Base-by-base conservation (phyloP, 2,888 invertebrate genomes). In the Cylloceria caligata region DNA sequence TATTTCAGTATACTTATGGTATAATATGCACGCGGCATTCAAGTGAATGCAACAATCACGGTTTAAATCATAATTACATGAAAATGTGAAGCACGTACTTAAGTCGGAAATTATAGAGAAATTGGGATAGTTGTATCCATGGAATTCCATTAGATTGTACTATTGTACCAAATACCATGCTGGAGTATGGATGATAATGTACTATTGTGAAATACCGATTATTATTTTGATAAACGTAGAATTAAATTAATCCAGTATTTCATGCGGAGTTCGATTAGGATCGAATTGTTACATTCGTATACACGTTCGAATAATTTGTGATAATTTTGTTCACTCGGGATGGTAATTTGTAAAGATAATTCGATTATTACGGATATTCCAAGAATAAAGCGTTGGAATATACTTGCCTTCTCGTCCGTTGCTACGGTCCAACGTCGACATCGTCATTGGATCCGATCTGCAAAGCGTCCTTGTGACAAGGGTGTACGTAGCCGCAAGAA, bases 401-500 rank as follows among this genome's bases (percentile, higher is more conserved):
- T n/a, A 81, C 81, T 83, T 77, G 81, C 79, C 73, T 65, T 68
- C 73, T 64, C 67, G 78, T 19, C 64, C 36, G 39, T 68, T 49
- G 68, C 60, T 83, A 7, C 81, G 81, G 45, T 81, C 79, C 19
- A 80, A 65, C 6, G 74, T 79, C 16, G 47, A 90, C 71, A 81
- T 83, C 9, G 83, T 80, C 62, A 77, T 34, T 9, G 84, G 83
- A 79, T 84, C 84, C n/a, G 79, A 91, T 84, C 93, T 93, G 92
- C 94, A 94, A 1, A 94, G 90, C 27, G 94, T 94, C 83, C 92
- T 88, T 3, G 94, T 93, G 79, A 95, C 95, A 47, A 95, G 92
- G 16, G 94, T 94, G 87, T 96, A 96, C n/a, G 95, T 95, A 21
- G 94, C 93, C 21, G 94, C 94, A 92, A 96, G 94, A 57, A 96